Evolutionary conservation across 2,797 vertebrate genomes (phyloP).

Genomic region (Leptodactylus fallax): DNA sequence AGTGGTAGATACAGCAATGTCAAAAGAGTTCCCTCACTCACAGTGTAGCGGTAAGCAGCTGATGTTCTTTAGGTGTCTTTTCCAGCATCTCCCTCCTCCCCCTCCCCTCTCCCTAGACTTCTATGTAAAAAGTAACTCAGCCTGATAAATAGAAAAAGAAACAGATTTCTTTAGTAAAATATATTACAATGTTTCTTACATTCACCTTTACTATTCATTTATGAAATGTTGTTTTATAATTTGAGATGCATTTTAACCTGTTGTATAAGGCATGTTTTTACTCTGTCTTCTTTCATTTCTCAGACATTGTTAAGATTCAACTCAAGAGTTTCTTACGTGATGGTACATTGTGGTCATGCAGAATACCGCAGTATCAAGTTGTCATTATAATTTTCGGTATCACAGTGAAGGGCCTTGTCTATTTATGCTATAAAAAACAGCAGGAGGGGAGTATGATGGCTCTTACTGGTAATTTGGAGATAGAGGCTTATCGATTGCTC

Average conservation of each 20-base stretch:
- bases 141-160: no score
- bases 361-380: constrained; percentile 17
- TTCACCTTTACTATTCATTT: not conserved
- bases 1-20: no score
- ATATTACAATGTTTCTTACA: no score
- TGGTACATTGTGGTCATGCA: constrained; percentile 13
- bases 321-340: not conserved
- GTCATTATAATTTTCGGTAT: constrained; percentile 28
- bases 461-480: constrained; percentile 27
- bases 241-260: no score
- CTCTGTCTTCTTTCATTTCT: not conserved
- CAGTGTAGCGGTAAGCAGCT: no score
- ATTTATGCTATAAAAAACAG: constrained; percentile 20
- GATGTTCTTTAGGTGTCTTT: no score
- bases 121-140: no score
- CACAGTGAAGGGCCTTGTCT: constrained; percentile 5
- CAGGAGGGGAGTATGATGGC: constrained; percentile 17
- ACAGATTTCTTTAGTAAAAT: no score
- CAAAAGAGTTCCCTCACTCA: no score
- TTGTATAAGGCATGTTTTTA: no score
- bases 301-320: not conserved
- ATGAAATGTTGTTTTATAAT: not conserved
- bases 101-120: no score
- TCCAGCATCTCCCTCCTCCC: no score
- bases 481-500: constrained; percentile 5